These are phyloP conservation scores for Tympanoctomys barrerae DNA, from an alignment of 2,797 vertebrate genomes.

Conservation along the genomic window DNA sequence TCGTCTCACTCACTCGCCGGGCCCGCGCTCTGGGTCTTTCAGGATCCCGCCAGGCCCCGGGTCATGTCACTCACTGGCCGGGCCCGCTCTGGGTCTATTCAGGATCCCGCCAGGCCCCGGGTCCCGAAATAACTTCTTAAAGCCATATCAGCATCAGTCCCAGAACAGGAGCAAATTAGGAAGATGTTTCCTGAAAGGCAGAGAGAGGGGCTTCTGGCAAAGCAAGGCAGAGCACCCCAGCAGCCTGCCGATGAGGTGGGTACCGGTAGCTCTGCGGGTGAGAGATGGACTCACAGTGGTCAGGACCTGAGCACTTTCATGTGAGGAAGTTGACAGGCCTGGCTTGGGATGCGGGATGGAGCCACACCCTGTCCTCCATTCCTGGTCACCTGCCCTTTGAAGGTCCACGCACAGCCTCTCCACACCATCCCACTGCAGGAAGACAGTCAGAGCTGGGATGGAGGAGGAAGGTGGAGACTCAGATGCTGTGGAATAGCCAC, in stretches of 20 bases:
- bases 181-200: not conserved
- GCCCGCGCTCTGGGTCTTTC: too few species aligned
- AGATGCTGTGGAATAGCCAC: not conserved
- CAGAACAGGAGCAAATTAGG: not conserved
- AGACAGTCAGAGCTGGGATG: not conserved
- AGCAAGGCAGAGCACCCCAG: not conserved
- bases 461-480: not conserved
- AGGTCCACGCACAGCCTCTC: not conserved
- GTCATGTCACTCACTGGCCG: too few species aligned
- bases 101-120: too few species aligned
- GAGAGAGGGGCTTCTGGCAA: not conserved
- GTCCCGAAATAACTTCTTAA: not conserved
- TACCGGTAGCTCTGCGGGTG: not conserved
- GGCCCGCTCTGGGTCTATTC: too few species aligned
- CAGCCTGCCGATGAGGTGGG: not conserved
- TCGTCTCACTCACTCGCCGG: too few species aligned
- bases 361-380: not conserved
- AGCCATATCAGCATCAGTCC: not conserved
- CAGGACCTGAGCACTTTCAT: not conserved
- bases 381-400: not conserved
- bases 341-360: not conserved
- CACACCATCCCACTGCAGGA: not conserved
- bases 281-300: not conserved
- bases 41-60: too few species aligned
- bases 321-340: not conserved